Percentiles rank a stretch among this genome's conserved stretches.
phyloP scores from a whole-genome alignment of 2,797 vertebrate species.

The Phataginus tricuspis region DNA sequence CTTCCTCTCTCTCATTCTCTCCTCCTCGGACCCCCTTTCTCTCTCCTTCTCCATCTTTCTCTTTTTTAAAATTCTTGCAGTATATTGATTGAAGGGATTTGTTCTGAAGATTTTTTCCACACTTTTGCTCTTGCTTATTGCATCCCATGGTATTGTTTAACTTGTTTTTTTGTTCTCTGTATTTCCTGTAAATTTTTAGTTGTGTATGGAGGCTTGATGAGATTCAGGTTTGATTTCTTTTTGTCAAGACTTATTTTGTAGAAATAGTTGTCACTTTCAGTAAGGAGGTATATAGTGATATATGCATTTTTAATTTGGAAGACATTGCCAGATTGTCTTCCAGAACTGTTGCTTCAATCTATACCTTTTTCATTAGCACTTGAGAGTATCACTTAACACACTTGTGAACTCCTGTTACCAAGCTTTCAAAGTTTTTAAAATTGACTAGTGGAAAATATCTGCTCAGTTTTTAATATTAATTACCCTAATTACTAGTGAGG shows the following conservation, averaged over 20 bases:
- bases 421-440: background rate
- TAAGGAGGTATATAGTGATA: background rate
- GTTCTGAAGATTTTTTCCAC: background rate
- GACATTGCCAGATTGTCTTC: background rate
- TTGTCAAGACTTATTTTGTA: background rate
- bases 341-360: background rate
- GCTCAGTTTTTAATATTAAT: background rate
- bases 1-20: background rate
- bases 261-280: background rate
- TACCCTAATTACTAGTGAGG: background rate
- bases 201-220: background rate
- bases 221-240: conserved; percentile 22
- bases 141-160: background rate
- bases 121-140: background rate
- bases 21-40: background rate
- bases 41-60: background rate
- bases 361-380: background rate
- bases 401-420: background rate
- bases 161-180: background rate
- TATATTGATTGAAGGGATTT: background rate
- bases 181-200: background rate
- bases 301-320: background rate
- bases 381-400: background rate
- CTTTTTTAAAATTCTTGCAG: background rate
- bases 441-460: background rate